Percentiles rank a stretch among this genome's conserved stretches.
Evolutionary conservation across 1,140 invertebrate genomes (phyloP).

Genomic region (Ganaspis sp.): DNA sequence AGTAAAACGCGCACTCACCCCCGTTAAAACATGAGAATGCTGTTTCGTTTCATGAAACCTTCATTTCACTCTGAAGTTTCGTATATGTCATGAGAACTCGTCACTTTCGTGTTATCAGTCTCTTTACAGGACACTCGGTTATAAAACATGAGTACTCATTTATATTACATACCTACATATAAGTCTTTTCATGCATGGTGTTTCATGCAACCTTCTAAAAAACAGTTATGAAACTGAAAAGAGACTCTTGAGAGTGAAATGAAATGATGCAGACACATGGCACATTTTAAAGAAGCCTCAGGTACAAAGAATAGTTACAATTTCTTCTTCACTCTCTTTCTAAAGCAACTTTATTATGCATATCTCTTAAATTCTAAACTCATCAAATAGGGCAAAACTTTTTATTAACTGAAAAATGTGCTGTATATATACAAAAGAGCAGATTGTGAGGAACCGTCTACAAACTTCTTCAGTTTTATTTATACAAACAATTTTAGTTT

Average conservation of each 20-base stretch:
- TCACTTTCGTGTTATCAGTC: neutral
- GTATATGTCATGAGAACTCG: slow-evolving; percentile 2
- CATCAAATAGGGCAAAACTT: no score
- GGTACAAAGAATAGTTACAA: neutral
- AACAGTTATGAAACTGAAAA: neutral
- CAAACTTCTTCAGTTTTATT: no score
- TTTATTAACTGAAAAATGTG: no score
- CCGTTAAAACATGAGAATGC: neutral
- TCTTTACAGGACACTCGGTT: neutral
- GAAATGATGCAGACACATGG: neutral
- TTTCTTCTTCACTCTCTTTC: neutral
- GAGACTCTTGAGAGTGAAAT: neutral
- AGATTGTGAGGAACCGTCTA: no score
- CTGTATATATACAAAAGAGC: no score
- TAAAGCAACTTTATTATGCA: neutral
- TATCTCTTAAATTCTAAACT: no score
- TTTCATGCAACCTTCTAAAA: neutral
- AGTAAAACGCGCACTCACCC: neutral
- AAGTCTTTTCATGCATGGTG: neutral
- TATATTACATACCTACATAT: neutral
- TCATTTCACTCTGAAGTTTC: slow-evolving; percentile 8
- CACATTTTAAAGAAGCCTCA: neutral
- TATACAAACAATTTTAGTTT: no score
- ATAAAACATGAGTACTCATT: neutral
- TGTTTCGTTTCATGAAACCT: neutral